Conservation (phyloP, 2,797 vertebrate genomes). For the Enteromius radiatus region DNA sequence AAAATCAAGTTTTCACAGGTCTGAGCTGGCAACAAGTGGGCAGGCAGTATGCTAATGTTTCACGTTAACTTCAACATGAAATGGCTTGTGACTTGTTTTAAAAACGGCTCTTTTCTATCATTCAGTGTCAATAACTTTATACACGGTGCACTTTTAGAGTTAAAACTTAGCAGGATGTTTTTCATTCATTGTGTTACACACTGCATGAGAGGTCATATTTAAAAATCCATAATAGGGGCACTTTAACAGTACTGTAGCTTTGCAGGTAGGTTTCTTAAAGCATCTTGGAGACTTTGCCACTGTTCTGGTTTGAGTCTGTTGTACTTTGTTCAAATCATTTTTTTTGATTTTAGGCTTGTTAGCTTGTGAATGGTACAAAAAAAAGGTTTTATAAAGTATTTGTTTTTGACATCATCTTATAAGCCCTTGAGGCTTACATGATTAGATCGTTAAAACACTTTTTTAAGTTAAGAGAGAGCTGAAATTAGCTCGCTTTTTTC, state of each 20-base stretch:
- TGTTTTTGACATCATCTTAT: not conserved
- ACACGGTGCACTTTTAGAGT: too few species aligned
- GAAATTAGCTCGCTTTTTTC: conserved; percentile 55
- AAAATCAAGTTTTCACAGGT: too few species aligned
- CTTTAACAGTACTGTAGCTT: not conserved
- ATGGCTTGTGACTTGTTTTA: too few species aligned
- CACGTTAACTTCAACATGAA: too few species aligned
- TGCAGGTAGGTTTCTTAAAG: not conserved
- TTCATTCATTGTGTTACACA: too few species aligned
- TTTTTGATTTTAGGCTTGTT: not conserved
- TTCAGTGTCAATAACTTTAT: too few species aligned
- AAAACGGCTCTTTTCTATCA: too few species aligned
- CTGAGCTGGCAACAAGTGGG: too few species aligned
- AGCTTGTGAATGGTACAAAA: not conserved
- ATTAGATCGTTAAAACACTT: not conserved
- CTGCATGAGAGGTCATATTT: too few species aligned
- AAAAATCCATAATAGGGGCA: too few species aligned
- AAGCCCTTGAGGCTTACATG: not conserved
- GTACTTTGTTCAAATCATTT: not conserved
- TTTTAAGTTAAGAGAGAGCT: conserved; percentile 50
- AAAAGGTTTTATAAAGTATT: not conserved
- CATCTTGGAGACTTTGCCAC: not conserved
- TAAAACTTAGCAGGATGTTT: too few species aligned
- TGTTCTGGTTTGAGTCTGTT: not conserved
- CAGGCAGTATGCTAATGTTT: too few species aligned